phyloP scores from a whole-genome alignment of 2,888 invertebrate species.

The Bruchidius siliquastri region DNA sequence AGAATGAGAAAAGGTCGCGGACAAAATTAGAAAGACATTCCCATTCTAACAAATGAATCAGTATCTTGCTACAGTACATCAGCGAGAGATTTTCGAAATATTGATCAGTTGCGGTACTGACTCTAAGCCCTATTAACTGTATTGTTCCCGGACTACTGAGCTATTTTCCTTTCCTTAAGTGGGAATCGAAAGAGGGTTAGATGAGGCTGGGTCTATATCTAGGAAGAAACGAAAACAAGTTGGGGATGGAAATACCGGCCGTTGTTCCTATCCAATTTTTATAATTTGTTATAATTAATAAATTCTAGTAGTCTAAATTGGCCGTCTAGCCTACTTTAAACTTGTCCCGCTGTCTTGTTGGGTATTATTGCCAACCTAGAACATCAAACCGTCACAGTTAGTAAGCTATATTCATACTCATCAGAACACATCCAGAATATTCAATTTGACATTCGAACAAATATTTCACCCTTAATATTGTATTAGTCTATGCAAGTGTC shows the following conservation, averaged over 20 bases:
- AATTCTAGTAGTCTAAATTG: constrained; percentile 43
- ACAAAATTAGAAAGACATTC: not conserved
- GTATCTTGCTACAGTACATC: too few relatives aligned
- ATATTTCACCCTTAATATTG: too few relatives aligned
- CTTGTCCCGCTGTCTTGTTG: constrained; percentile 44
- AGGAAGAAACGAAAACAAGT: constrained; percentile 2
- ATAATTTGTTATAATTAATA: constrained; percentile 44
- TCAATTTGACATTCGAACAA: too few relatives aligned
- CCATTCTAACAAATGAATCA: not conserved
- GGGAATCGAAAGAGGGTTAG: not conserved
- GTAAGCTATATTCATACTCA: constrained; percentile 8
- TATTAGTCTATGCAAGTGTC: too few relatives aligned
- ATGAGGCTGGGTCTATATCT: not conserved
- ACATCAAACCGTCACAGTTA: constrained; percentile 16
- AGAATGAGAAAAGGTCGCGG: not conserved
- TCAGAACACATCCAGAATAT: too few relatives aligned
- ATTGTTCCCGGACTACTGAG: not conserved
- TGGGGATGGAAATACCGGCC: constrained; percentile 23
- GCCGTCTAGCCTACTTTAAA: constrained; percentile 43
- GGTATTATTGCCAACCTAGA: constrained; percentile 42
- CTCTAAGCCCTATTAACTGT: too few relatives aligned
- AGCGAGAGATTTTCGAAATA: too few relatives aligned
- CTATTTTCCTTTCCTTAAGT: not conserved
- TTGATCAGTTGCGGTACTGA: too few relatives aligned
- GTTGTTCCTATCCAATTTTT: constrained; percentile 39